Evolutionary conservation across 2,113 vertebrate genomes (phyloP), one percentile per base, ranked within the genome.

Genomic region (Tyto alba): DNA sequence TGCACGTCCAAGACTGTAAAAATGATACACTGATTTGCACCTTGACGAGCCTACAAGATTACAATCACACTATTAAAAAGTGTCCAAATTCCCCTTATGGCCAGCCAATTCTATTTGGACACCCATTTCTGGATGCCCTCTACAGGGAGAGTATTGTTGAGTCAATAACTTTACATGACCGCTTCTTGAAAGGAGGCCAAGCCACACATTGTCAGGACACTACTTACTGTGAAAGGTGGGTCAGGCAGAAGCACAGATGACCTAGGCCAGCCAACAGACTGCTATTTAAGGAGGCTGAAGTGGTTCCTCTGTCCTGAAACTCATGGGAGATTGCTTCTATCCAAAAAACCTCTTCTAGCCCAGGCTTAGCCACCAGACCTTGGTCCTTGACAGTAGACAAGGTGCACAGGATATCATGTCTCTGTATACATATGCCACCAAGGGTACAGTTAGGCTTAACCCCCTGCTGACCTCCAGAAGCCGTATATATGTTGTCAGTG

Each of bases 401-500:
- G 19, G 14, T 45, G 19, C 14, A 22, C 8, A 34, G 23, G 8
- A n/a, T 13, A 72, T 21, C 25, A 18, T 11, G 13, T 74, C 9
- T 53, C 50, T 69, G 5, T 45, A 11, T 32, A 18, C 1, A 4
- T 64, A 15, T n/a, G 25, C 15, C 16, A 48, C 19, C 47, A 59
- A 72, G 14, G 36, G 9, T 8, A 17, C 9, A 12, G 18, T 38
- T 64, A 64, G 13, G 16, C 55, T 10, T 83, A 27, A 55, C 7
- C 3, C 3, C 10, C 59, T 38, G 7, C 40, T 84, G 36, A 26
- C 13, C 16, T 77, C 55, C 30, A 66, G 55, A 21, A 74, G 36
- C 38, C 1, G 0, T 36, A 34, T 55, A 3, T 34, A n/a, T 13
- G 6, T n/a, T 29, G 21, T 84, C n/a, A 45, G 2, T 47, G 11